Conservation (phyloP, 2,113 vertebrate species). For the Mustela lutreola region DNA sequence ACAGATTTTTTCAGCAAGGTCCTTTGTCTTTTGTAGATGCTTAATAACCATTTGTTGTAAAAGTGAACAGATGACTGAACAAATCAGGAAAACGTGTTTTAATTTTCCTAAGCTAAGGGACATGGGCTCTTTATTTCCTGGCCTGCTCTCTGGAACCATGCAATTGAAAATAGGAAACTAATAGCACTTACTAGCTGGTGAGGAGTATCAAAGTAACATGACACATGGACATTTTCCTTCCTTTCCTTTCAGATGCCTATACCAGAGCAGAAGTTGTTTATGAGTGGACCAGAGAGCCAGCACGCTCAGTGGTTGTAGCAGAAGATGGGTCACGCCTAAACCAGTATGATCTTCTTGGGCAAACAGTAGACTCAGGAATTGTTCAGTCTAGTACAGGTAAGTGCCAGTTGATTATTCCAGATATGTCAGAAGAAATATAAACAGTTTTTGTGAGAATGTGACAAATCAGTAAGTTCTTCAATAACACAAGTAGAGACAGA, state of each 20-base stretch:
- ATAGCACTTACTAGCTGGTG: not conserved
- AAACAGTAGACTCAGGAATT: constrained; percentile 97
- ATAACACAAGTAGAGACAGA: not conserved
- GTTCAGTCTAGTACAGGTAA: constrained; percentile 98
- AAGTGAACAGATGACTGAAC: not conserved
- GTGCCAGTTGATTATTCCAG: constrained; percentile 50
- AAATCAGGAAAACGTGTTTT: not conserved
- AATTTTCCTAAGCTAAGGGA: not conserved
- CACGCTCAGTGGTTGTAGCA: constrained; percentile 97
- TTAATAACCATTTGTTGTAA: not conserved
- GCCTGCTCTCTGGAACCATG: not conserved
- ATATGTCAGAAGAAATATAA: not conserved
- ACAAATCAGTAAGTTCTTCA: not conserved
- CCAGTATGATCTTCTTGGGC: constrained; percentile 98
- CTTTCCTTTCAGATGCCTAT: constrained; percentile 93
- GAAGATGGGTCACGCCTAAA: constrained; percentile 98
- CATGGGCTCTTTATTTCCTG: not conserved
- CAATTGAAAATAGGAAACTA: not conserved
- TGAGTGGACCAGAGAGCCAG: constrained; percentile 96
- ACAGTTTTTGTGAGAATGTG: not conserved
- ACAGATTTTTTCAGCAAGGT: not conserved
- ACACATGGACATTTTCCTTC: not conserved
- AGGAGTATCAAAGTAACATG: not conserved
- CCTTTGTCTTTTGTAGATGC: not conserved
- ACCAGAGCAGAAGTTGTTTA: constrained; percentile 98